These are phyloP conservation scores for Hylaeus anthracinus DNA, from an alignment of 1,140 invertebrate species.

Conservation along the genomic window DNA sequence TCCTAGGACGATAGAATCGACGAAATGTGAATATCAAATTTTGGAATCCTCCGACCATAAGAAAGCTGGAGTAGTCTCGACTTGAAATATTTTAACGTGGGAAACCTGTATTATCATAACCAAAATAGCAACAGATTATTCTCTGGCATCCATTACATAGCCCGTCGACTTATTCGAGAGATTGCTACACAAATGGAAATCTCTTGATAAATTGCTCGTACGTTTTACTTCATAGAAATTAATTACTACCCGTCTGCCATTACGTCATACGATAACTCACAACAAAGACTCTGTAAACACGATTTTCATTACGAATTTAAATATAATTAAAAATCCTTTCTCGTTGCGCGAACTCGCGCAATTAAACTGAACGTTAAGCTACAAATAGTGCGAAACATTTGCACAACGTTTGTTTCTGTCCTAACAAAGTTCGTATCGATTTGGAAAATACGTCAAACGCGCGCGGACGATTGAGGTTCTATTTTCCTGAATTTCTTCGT, in stretches of 20 bases:
- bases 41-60: not conserved
- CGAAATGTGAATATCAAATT: too few species aligned
- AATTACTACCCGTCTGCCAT: not conserved
- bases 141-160: slow-evolving; percentile 19
- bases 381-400: too few species aligned
- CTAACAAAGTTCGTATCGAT: too few species aligned
- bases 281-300: not conserved
- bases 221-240: not conserved
- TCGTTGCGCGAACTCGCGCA: too few species aligned
- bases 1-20: too few species aligned
- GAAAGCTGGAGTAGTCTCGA: slow-evolving; percentile 29
- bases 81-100: slow-evolving; percentile 11
- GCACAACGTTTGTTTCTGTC: too few species aligned
- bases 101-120: slow-evolving; percentile 33
- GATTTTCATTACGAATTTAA: too few species aligned
- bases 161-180: slow-evolving; percentile 7
- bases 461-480: too few species aligned
- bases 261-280: not conserved
- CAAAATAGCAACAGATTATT: slow-evolving; percentile 5
- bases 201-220: not conserved
- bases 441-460: too few species aligned
- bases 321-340: too few species aligned
- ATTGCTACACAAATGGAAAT: slow-evolving; percentile 3
- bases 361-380: too few species aligned
- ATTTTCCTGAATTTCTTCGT: too few species aligned